phyloP scores from a whole-genome alignment of 2,113 vertebrate genomes.

The Leiothrix lutea region DNA sequence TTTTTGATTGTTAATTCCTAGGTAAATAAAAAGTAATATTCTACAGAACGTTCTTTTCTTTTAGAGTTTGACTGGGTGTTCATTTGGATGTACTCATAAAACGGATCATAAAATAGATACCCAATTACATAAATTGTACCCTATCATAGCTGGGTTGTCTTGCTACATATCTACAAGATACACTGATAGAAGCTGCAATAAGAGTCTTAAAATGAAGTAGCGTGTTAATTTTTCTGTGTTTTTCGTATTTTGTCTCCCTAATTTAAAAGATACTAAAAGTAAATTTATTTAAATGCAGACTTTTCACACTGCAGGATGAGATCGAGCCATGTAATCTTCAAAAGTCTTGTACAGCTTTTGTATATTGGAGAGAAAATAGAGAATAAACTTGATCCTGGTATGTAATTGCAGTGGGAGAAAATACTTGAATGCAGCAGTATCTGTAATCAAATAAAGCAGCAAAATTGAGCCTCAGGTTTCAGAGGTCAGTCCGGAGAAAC shows the following conservation, averaged over 20 bases:
- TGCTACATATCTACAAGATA: background rate
- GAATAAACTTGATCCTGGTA: background rate
- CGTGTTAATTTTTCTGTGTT: background rate
- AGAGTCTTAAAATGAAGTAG: background rate
- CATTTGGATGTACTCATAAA: background rate
- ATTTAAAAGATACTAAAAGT: background rate
- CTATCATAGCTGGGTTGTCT: background rate
- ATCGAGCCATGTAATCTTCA: background rate
- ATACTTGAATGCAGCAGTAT: background rate
- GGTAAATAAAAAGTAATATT: background rate
- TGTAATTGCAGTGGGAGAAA: background rate
- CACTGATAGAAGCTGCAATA: background rate
- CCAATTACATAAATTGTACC: background rate
- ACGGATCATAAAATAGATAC: background rate
- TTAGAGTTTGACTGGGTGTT: background rate
- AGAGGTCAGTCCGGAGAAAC: background rate
- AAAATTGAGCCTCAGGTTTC: background rate
- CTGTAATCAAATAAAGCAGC: background rate
- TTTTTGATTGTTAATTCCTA: background rate
- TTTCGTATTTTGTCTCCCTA: background rate
- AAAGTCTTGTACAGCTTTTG: background rate
- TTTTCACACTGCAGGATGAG: background rate
- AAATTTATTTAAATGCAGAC: background rate
- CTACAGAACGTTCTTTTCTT: background rate
- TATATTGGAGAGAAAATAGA: background rate